These are phyloP conservation scores for Apogon talboti DNA, from an alignment of 2,797 vertebrate species.

Conservation along the genomic window DNA sequence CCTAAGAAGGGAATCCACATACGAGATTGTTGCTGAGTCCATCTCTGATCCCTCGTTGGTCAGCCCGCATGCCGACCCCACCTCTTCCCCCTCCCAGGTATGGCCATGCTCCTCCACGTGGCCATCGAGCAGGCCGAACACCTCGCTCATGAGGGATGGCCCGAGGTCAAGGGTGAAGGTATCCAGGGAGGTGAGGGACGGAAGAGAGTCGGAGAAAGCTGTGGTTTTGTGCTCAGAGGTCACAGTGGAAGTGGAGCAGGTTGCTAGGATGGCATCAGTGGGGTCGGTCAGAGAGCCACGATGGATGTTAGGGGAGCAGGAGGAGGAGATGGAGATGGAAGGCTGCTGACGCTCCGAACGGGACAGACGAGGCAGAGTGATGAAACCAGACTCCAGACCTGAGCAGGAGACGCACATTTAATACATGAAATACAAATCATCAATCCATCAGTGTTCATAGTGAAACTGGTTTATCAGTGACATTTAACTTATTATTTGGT, in stretches of 20 bases:
- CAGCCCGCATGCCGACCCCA: constrained; percentile 56
- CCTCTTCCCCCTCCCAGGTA: constrained; percentile 66
- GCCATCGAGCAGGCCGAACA: constrained; percentile 88
- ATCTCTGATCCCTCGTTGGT: constrained; percentile 72
- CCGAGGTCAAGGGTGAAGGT: constrained; percentile 96
- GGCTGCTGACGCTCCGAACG: constrained; percentile 86
- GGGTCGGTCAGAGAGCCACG: constrained; percentile 77
- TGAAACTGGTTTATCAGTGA: too few relatives aligned
- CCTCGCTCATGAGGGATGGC: constrained; percentile 95
- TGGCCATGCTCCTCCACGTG: constrained; percentile 52
- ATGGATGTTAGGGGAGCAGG: constrained; percentile 75
- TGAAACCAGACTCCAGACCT: constrained; percentile 94
- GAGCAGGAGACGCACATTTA: constrained; percentile 20
- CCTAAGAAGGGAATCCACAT: constrained; percentile 81
- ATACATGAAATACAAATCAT: not conserved
- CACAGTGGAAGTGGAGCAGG: constrained; percentile 80
- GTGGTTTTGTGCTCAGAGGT: constrained; percentile 83
- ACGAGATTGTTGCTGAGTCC: constrained; percentile 77
- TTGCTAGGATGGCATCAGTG: constrained; percentile 70
- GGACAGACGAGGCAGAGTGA: constrained; percentile 92
- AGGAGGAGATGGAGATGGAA: constrained; percentile 64
- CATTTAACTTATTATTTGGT: too few relatives aligned
- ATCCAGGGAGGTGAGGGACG: constrained; percentile 89
- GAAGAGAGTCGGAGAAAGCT: constrained; percentile 74
- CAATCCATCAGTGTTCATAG: too few relatives aligned